Conservation (phyloP, 2,113 vertebrate genomes). For the Rattus norvegicus region DNA sequence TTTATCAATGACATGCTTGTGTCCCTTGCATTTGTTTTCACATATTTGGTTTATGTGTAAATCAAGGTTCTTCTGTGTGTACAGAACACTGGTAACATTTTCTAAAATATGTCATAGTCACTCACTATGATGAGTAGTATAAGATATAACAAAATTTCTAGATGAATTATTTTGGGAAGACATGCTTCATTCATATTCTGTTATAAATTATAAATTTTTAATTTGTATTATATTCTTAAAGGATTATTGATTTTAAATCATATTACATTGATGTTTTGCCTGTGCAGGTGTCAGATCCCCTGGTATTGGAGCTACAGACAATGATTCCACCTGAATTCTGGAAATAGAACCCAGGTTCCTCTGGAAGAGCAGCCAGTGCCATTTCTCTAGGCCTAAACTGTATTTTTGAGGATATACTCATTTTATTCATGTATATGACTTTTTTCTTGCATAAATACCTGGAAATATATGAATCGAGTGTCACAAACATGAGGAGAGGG, state of each 20-base stretch:
- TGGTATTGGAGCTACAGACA: too few species aligned
- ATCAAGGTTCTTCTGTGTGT: neutral
- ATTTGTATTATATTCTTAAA: neutral
- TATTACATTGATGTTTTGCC: too few species aligned
- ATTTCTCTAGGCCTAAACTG: neutral
- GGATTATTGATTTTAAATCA: neutral
- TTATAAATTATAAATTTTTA: neutral
- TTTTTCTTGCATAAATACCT: neutral
- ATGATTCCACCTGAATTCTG: too few species aligned
- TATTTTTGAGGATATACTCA: neutral
- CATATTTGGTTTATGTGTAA: too few species aligned
- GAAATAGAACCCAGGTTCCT: too few species aligned
- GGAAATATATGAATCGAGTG: neutral
- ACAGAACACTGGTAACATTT: neutral
- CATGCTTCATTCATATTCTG: neutral
- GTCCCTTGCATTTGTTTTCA: too few species aligned
- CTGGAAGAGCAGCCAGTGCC: too few species aligned
- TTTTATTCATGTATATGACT: neutral
- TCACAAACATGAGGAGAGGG: neutral
- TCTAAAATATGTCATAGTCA: neutral
- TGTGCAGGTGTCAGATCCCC: too few species aligned
- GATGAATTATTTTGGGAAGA: neutral
- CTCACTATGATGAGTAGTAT: neutral
- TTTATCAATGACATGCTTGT: too few species aligned
- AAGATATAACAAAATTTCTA: neutral